These are phyloP conservation scores for Poecilia picta DNA, from an alignment of 2,797 vertebrate species.

Conservation along the genomic window DNA sequence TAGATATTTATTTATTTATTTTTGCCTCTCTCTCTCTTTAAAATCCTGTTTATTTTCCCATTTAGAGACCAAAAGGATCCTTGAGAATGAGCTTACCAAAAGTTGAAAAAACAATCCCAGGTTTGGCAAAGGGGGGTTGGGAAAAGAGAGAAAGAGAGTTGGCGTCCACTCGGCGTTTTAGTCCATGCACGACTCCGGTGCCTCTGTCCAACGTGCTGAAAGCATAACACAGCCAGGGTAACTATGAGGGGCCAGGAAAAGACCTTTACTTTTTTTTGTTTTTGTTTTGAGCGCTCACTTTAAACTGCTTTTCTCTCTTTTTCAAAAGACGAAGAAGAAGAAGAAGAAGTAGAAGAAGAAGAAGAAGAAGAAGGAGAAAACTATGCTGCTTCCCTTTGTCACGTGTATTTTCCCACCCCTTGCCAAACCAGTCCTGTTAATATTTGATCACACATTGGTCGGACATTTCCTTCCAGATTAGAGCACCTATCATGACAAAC, in stretches of 20 bases:
- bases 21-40: conserved; percentile 22
- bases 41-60: conserved; percentile 64
- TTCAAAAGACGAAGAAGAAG: not conserved
- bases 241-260: conserved; percentile 74
- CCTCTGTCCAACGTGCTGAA: conserved; percentile 97
- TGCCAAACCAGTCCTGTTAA: conserved; percentile 89
- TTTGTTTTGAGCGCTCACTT: conserved; percentile 86
- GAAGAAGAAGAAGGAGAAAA: conserved; percentile 12
- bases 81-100: conserved; percentile 79
- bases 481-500: conserved; percentile 71
- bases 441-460: conserved; percentile 91
- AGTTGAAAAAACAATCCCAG: conserved; percentile 82
- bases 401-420: conserved; percentile 86
- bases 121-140: conserved; percentile 77
- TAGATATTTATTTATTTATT: not conserved
- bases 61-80: conserved; percentile 68
- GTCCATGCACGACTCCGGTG: conserved; percentile 85
- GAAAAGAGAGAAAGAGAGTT: conserved; percentile 78
- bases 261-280: conserved; percentile 83
- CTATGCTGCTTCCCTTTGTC: conserved; percentile 86
- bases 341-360: not conserved
- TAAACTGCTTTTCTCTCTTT: conserved; percentile 73
- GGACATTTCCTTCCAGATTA: conserved; percentile 83
- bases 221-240: conserved; percentile 81
- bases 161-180: conserved; percentile 83